phyloP scores from a whole-genome alignment of 2,797 vertebrate species.

The Sitta carolinensis region DNA sequence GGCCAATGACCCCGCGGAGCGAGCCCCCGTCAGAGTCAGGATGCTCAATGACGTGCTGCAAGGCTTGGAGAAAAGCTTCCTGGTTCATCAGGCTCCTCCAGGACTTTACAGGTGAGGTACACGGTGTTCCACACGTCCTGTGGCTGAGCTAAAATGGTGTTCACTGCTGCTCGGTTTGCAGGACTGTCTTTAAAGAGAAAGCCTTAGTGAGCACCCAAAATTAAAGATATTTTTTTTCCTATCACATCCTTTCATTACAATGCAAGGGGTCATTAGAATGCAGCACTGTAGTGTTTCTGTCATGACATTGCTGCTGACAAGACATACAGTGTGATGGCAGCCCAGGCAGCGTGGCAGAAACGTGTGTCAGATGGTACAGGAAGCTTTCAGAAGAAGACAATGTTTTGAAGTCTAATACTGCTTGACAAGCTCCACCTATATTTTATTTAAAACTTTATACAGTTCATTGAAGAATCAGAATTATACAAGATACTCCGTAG shows the following conservation, averaged over 20 bases:
- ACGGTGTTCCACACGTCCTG: neutral
- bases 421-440: constrained; percentile 28
- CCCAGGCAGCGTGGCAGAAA: neutral
- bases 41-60: constrained; percentile 94
- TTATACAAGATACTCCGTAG: neutral
- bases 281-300: neutral
- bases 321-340: neutral
- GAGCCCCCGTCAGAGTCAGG: constrained; percentile 83
- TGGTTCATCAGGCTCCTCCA: constrained; percentile 77
- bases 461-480: constrained; percentile 11
- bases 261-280: constrained; percentile 6
- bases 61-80: constrained; percentile 89
- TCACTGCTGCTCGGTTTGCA: neutral
- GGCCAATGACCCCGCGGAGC: constrained; percentile 90
- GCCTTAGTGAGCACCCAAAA: neutral
- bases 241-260: neutral
- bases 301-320: constrained; percentile 4
- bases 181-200: neutral
- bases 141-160: neutral
- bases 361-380: neutral
- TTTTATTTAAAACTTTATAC: constrained; percentile 34
- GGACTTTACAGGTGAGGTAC: constrained; percentile 87
- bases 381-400: constrained; percentile 3
- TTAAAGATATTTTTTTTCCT: neutral
- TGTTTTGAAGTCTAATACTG: constrained; percentile 11